Evolutionary conservation across 2,888 invertebrate species (phyloP).

Genomic region (Leptothorax acervorum): DNA sequence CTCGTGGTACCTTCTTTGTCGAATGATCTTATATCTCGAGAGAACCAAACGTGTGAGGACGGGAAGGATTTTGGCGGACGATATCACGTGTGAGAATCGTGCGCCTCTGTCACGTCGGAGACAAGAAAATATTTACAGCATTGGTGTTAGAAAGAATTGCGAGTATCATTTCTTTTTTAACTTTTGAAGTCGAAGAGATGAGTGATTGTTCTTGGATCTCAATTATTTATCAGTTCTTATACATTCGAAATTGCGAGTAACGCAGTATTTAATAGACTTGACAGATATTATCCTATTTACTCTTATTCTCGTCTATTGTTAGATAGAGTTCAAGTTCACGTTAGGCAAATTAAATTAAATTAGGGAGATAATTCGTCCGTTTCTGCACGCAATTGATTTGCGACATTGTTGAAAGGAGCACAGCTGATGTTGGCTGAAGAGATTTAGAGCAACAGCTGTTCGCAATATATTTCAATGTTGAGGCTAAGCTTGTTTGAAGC

Average conservation of each 20-base stretch:
- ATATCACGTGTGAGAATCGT: conserved; percentile 6
- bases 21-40: conserved; percentile 12
- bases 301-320: neutral
- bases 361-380: neutral
- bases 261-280: neutral
- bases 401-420: neutral
- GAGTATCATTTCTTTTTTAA: neutral
- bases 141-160: neutral
- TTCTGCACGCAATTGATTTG: conserved; percentile 4
- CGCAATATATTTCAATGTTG: neutral
- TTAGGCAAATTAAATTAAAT: conserved; percentile 24
- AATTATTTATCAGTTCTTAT: neutral
- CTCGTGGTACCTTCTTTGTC: conserved; percentile 17
- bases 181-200: neutral
- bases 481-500: neutral
- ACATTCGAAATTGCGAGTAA: neutral
- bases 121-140: neutral
- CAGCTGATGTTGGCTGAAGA: neutral
- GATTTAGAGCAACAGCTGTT: conserved; percentile 29
- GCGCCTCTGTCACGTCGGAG: neutral
- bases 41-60: neutral
- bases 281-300: neutral
- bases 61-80: neutral
- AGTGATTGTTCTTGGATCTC: neutral
- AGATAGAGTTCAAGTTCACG: neutral